A percentile compares a stretch with the other conserved stretches of the same genome.
Conservation (phyloP, 2,797 vertebrate genomes). For the Coranthus polyacanthus region DNA sequence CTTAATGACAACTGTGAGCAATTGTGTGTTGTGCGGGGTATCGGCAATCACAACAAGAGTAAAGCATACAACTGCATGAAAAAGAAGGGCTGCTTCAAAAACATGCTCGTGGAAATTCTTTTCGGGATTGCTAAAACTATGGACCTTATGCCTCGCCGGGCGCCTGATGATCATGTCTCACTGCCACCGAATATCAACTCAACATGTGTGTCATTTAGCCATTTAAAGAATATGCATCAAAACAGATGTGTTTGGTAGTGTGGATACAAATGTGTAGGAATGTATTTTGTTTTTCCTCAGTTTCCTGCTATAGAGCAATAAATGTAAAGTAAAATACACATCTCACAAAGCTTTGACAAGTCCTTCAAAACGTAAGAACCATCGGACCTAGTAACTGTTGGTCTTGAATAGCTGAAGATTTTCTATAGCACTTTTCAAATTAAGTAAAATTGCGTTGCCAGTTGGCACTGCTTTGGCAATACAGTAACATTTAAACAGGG, state of each 20-base stretch:
- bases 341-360: slow-evolving; percentile 29
- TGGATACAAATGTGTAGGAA: slow-evolving; percentile 46
- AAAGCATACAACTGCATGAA: slow-evolving; percentile 75
- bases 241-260: slow-evolving; percentile 19
- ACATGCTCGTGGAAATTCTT: slow-evolving; percentile 54
- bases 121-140: slow-evolving; percentile 52
- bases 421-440: slow-evolving; percentile 37
- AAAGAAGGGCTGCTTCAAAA: slow-evolving; percentile 79
- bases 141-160: slow-evolving; percentile 52
- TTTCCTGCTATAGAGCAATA: slow-evolving; percentile 78
- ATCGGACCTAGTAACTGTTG: slow-evolving; percentile 32
- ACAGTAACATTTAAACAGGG: slow-evolving; percentile 28
- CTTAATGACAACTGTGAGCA: slow-evolving; percentile 80
- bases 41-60: slow-evolving; percentile 51
- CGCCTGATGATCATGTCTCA: slow-evolving; percentile 60
- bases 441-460: slow-evolving; percentile 4
- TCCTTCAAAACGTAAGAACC: not conserved
- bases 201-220: slow-evolving; percentile 24
- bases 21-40: slow-evolving; percentile 45
- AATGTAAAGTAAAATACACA: slow-evolving; percentile 56
- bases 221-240: slow-evolving; percentile 65
- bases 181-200: slow-evolving; percentile 39
- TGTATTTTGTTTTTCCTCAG: slow-evolving; percentile 13
- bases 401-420: slow-evolving; percentile 4
- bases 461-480: slow-evolving; percentile 43